phyloP scores from a whole-genome alignment of 1,140 invertebrate species.

The Heliconius hewitsoni region DNA sequence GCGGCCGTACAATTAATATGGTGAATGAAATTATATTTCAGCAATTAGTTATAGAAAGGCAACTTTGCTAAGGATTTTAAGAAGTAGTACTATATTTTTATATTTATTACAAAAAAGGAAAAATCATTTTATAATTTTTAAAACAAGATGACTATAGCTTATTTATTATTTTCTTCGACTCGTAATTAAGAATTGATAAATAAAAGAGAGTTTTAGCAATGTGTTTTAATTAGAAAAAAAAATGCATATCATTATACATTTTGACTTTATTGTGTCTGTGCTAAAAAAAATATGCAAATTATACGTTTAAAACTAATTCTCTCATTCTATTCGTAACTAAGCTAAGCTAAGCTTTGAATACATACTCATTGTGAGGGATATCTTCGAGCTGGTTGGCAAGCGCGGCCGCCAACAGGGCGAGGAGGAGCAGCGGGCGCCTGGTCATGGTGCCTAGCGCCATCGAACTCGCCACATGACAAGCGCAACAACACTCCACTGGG shows the following conservation, averaged over 20 bases:
- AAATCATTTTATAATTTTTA: no score
- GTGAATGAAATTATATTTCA: background rate
- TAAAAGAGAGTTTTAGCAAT: background rate
- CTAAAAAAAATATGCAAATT: background rate
- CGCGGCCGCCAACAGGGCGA: slow-evolving; percentile 65
- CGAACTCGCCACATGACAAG: slow-evolving; percentile 69
- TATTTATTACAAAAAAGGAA: background rate
- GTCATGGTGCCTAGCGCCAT: slow-evolving; percentile 67
- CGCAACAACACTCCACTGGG: slow-evolving; percentile 55
- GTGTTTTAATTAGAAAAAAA: background rate
- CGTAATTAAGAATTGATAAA: no score
- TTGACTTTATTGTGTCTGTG: background rate
- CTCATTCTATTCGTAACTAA: no score
- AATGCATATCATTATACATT: background rate
- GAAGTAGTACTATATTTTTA: background rate
- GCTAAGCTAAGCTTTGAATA: background rate
- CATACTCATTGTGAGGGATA: slow-evolving; percentile 92
- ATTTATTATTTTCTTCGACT: no score
- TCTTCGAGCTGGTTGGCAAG: slow-evolving; percentile 89
- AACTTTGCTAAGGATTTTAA: background rate
- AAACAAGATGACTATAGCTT: no score
- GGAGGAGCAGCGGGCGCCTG: slow-evolving; percentile 58
- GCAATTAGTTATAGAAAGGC: background rate
- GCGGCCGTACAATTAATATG: background rate
- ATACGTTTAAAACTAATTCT: no score